Evolutionary conservation across 2,113 vertebrate genomes (phyloP), one percentile per base, ranked within the genome.

Genomic region (Cichladusa arquata): DNA sequence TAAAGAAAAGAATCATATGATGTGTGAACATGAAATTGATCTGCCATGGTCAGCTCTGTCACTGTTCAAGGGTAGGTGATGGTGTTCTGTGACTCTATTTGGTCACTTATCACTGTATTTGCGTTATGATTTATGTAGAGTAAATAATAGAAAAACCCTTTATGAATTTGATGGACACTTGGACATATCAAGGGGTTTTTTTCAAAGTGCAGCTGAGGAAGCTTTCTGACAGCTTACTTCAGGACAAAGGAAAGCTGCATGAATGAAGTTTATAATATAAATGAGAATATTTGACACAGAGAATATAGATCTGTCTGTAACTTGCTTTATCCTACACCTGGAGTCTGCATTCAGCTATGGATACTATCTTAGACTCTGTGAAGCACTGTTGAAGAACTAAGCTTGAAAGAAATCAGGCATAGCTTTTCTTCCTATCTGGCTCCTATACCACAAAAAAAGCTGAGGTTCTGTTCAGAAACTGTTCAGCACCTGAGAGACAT

Each of bases 1-100:
- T 84, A 78, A 91, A 84, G 65, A 64, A 56, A 56, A 62, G 23
- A 90, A 44, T 48, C 16, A 6, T n/a, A 31, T 81, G 62, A 53
- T 62, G 26, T 93, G 42, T 84, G 79, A 87, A 92, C 51, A 45
- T 81, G 81, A 54, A 71, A 66, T 82, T 74, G 81, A 51, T 86
- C 74, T 77, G 44, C 58, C 69, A 5, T 26, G 44, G 48, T 83
- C 38, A 91, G 40, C 88, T 67, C 92, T 77, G 53, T 54, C 81
- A 42, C 66, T 90, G 28, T 66, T 87, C 86, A 85, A 97, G 96
- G 44, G 31, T 76, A 86, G 91, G 53, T 54, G 24, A 80, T 88
- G 65, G 65, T 93, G 31, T 82, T 71, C 57, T 29, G 0, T 60
- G 81, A 16, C 31, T 87, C 56, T 74, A 2, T 81, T 70, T 67